Evolutionary conservation across 2,797 vertebrate species (phyloP).

Genomic region (Scyliorhinus canicula): DNA sequence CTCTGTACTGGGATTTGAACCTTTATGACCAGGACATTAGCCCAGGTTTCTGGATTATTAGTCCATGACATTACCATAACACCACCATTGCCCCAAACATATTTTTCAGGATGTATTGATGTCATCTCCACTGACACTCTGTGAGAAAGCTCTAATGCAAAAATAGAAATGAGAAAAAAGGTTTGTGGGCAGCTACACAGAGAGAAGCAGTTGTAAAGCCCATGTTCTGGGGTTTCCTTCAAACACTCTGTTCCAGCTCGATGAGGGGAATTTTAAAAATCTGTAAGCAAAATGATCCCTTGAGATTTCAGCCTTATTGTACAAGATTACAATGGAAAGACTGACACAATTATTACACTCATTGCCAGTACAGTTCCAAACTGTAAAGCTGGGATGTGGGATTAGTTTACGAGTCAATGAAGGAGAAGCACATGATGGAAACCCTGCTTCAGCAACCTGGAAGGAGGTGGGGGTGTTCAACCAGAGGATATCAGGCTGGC

Average conservation of each 20-base stretch:
- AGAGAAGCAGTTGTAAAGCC: not conserved
- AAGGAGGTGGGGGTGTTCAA: not conserved
- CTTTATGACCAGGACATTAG: no score
- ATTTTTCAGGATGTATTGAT: not conserved
- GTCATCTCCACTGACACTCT: not conserved
- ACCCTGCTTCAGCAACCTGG: not conserved
- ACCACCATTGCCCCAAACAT: not conserved
- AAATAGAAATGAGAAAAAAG: not conserved
- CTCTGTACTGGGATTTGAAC: no score
- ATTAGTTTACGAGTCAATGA: not conserved
- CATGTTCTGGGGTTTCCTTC: not conserved
- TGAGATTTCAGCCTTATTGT: slow-evolving; percentile 11
- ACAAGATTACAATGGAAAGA: slow-evolving; percentile 3
- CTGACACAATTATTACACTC: not conserved
- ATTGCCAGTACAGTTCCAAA: not conserved
- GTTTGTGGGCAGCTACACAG: not conserved
- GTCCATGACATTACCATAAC: no score
- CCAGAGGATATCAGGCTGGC: not conserved
- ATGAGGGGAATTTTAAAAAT: not conserved
- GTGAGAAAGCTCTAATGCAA: not conserved
- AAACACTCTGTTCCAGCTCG: not conserved
- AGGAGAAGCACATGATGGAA: not conserved
- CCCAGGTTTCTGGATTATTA: no score
- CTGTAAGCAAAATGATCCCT: not conserved
- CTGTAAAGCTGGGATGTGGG: not conserved